A percentile compares a stretch with the other conserved stretches of the same genome.
These are phyloP conservation scores for Acrocephalus scirpaceus DNA, from an alignment of 2,797 vertebrate genomes.

Conservation along the genomic window DNA sequence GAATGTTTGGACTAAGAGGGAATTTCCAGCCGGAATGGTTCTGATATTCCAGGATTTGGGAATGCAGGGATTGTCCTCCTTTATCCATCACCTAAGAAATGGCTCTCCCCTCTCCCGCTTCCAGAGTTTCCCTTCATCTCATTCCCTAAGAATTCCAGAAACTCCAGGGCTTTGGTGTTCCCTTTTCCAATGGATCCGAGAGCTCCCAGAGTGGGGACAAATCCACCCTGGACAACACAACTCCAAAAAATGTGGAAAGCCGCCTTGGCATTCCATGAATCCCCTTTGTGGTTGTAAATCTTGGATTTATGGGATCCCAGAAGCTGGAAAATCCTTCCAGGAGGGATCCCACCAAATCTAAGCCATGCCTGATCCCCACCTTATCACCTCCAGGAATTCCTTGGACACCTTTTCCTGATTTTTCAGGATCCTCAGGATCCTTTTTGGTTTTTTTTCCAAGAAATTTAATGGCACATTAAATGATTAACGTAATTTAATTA, in stretches of 20 bases:
- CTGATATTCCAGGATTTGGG: neutral
- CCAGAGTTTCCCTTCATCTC: neutral
- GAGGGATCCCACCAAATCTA: fast-evolving
- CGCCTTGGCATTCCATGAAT: neutral
- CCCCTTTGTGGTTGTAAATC: neutral
- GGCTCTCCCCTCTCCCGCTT: too few species aligned
- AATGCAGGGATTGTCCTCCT: neutral
- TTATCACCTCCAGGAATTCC: neutral
- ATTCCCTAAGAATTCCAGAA: neutral
- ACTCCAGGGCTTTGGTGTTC: neutral
- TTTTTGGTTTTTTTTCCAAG: too few species aligned
- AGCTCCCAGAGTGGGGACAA: neutral
- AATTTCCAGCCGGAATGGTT: neutral
- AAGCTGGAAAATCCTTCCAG: neutral
- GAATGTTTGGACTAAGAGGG: neutral
- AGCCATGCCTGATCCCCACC: fast-evolving
- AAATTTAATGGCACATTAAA: too few species aligned
- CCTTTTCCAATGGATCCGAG: neutral
- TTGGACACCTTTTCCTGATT: neutral
- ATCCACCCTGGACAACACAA: fast-evolving
- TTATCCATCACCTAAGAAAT: neutral
- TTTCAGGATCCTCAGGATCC: too few species aligned
- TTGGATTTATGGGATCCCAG: neutral
- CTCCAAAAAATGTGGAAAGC: neutral
- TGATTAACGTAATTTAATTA: too few species aligned